Evolutionary conservation across 37 sponge, comb jelly and placozoan genomes (phyloP).

Genomic region (Bolinopsis microptera): DNA sequence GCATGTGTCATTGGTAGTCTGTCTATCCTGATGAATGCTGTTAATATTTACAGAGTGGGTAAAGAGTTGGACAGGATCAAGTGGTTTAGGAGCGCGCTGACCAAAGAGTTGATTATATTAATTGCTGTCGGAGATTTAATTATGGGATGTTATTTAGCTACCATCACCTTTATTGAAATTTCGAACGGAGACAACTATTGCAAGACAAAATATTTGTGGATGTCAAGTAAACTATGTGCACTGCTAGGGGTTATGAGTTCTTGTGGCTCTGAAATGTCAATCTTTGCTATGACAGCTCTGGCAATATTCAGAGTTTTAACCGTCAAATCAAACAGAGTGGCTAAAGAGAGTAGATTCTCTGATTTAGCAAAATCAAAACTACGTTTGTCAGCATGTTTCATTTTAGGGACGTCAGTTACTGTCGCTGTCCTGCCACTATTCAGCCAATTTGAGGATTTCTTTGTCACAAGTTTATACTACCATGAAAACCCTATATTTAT

Average conservation of each 20-base stretch:
- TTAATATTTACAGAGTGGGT: neutral
- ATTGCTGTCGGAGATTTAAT: neutral
- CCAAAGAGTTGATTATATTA: neutral
- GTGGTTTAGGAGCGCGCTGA: neutral
- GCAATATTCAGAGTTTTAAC: neutral
- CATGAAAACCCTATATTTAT: neutral
- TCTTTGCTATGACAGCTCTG: constrained; percentile 17
- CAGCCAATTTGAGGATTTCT: neutral
- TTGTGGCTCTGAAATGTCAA: neutral
- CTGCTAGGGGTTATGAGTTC: neutral
- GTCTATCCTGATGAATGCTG: neutral
- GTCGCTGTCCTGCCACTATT: neutral
- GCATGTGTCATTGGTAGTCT: neutral
- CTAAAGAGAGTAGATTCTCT: neutral
- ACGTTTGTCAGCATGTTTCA: neutral
- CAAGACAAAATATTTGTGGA: neutral
- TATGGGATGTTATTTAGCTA: neutral
- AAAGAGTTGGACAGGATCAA: neutral
- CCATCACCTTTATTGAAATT: neutral
- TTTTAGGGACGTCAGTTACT: neutral
- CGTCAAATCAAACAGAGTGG: neutral
- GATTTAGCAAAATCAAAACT: neutral
- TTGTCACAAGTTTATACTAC: neutral
- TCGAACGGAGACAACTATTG: neutral
- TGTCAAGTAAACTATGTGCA: neutral